Base-by-base conservation (phyloP, 2,888 invertebrate species). In the Galerucella calmariensis region DNA sequence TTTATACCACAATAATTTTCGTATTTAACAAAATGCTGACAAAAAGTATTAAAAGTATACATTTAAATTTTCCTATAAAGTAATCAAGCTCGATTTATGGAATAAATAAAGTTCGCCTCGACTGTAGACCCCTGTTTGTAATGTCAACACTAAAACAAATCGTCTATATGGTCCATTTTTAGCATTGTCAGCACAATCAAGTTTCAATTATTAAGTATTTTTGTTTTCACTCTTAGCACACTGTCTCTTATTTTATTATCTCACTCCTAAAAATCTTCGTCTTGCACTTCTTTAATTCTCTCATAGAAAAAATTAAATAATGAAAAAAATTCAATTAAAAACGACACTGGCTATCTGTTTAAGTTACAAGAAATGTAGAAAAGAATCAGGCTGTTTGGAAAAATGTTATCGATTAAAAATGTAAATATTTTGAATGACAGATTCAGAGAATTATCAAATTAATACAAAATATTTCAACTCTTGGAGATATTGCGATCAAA, bases 281-380 rank as follows among this genome's bases (percentile, higher is more conserved):
- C 78, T 82, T 81, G 82, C 82, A 83, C 82, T 81, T 81, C 67
- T 78, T 73, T 77, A 79, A 77, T 77, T 80, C 75, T 76, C 69
- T 75, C 73, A 68, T 75, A 76, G 81, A 80, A 79, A 82, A 80
- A 82, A 82, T 82, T 81, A 82, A 81, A 82, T 65, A 79, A 81
- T 77, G 74, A 77, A 78, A 81, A 78, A 80, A 72, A 78, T 78
- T 71, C 66, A 71, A 12, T 12, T 27, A 27, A 35, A 63, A 75
- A 58, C 74, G 79, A 79, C 80, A 80, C 80, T 81, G 79, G 79
- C 80, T 80, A 73, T 69, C 76, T 72, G 67, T 75, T 75, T 67
- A 48, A 69, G 63, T 63, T 73, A 68, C 73, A 68, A 67, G 69
- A 62, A 48, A 67, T 67, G 51, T 53, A 46, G 72, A 48, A 35